These are phyloP conservation scores for Dexiosoma caninum DNA, from an alignment of 2,888 invertebrate species.

Conservation along the genomic window DNA sequence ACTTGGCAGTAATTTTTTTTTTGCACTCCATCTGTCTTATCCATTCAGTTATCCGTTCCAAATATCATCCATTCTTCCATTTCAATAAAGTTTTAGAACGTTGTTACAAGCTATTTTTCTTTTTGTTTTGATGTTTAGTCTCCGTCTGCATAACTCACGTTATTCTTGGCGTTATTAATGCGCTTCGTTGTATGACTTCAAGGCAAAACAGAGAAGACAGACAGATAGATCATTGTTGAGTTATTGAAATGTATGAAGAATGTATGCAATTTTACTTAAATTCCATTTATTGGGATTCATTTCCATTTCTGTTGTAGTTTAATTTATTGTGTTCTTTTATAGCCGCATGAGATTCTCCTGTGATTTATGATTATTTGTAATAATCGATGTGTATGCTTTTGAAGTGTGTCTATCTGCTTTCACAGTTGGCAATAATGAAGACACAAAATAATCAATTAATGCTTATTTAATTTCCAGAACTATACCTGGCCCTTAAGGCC, in stretches of 20 bases:
- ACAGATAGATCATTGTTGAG: constrained; percentile 31
- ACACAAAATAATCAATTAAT: constrained; percentile 34
- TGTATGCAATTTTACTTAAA: constrained; percentile 48
- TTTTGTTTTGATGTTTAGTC: background rate
- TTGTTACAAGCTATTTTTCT: background rate
- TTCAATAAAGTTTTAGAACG: constrained; percentile 28
- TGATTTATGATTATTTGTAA: constrained; percentile 57
- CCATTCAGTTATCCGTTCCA: background rate
- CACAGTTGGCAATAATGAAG: constrained; percentile 1
- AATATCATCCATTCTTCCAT: constrained; percentile 8
- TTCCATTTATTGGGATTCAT: constrained; percentile 37
- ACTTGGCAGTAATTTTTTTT: background rate
- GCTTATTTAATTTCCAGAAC: background rate
- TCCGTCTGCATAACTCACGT: constrained; percentile 40
- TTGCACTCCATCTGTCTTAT: background rate
- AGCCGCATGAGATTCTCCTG: background rate
- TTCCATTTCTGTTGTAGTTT: background rate
- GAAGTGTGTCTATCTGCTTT: constrained; percentile 13
- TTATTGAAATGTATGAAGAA: constrained; percentile 48
- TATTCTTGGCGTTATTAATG: constrained; percentile 53
- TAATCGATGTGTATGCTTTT: constrained; percentile 34
- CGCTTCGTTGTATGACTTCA: constrained; percentile 36
- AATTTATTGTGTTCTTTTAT: background rate
- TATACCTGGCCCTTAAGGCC: too few relatives aligned
- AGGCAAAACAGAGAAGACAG: constrained; percentile 8